Evolutionary conservation across 1,140 invertebrate genomes (phyloP).

Genomic region (Drosophila mauritiana): DNA sequence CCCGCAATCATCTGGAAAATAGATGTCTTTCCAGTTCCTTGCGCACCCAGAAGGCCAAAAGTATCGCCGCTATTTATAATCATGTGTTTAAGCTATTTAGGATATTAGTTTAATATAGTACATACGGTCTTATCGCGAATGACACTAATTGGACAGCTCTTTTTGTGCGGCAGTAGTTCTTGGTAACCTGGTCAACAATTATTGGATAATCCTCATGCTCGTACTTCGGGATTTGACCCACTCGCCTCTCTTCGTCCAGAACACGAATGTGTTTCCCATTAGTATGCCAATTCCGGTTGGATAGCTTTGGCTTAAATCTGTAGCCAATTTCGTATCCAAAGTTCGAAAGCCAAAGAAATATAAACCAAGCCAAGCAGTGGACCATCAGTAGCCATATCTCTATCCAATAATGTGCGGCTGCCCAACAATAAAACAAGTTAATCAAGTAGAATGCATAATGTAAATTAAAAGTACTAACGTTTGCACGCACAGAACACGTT

Average conservation of each 20-base stretch:
- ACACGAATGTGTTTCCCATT: background rate
- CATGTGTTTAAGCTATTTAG: background rate
- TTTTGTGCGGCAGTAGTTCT: background rate
- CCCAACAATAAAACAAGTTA: background rate
- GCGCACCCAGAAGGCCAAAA: conserved; percentile 95
- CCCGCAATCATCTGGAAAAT: conserved; percentile 95
- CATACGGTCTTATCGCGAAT: conserved; percentile 84
- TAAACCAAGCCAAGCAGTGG: conserved; percentile 4
- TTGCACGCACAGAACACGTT: conserved; percentile 1
- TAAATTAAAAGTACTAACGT: background rate
- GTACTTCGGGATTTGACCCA: background rate
- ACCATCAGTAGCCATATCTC: conserved; percentile 1
- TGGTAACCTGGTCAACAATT: conserved; percentile 10
- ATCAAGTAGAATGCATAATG: background rate
- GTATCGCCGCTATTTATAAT: conserved; percentile 86
- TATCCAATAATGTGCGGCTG: background rate
- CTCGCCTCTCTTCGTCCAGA: background rate
- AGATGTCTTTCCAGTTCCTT: conserved; percentile 92
- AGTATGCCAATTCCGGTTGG: background rate
- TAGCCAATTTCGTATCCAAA: background rate
- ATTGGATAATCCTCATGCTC: background rate
- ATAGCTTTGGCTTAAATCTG: too few relatives aligned
- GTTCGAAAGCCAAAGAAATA: conserved; percentile 1
- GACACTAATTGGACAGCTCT: background rate
- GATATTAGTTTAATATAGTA: conserved; percentile 65